Percentiles rank a stretch among this genome's conserved stretches.
phyloP scores from a whole-genome alignment of 2,797 vertebrate genomes.

The Picus viridis region DNA sequence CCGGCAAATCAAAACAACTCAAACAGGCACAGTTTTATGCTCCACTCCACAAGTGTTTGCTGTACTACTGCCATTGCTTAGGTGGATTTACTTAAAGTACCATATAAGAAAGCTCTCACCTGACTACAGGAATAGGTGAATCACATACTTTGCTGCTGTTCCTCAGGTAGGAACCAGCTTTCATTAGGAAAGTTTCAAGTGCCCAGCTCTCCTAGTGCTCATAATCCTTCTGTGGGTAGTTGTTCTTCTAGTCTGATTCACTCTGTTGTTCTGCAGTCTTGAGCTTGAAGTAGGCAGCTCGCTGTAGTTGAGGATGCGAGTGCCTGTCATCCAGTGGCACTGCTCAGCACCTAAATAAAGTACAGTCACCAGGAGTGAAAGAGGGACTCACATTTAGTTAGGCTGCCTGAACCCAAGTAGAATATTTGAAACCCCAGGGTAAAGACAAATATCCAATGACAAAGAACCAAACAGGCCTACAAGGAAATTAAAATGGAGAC shows the following conservation, averaged over 20 bases:
- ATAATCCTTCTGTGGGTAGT: not conserved
- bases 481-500: not conserved
- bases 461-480: not conserved
- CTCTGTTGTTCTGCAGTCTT: not conserved
- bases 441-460: not conserved
- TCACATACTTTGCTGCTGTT: not conserved
- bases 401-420: not conserved
- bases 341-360: not conserved
- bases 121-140: not conserved
- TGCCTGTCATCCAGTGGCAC: not conserved
- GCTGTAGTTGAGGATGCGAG: fast-evolving
- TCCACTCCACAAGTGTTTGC: not conserved
- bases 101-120: not conserved
- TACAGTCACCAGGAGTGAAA: not conserved
- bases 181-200: not conserved
- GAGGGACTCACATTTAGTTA: not conserved
- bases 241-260: not conserved
- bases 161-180: not conserved
- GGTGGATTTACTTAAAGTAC: not conserved
- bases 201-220: not conserved
- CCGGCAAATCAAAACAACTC: not conserved
- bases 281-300: not conserved
- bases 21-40: not conserved
- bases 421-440: not conserved
- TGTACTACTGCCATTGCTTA: not conserved